Percentiles rank a stretch among this genome's conserved stretches.
These are phyloP conservation scores for Etheostoma nigrum DNA, from an alignment of 2,797 vertebrate species.

Conservation along the genomic window DNA sequence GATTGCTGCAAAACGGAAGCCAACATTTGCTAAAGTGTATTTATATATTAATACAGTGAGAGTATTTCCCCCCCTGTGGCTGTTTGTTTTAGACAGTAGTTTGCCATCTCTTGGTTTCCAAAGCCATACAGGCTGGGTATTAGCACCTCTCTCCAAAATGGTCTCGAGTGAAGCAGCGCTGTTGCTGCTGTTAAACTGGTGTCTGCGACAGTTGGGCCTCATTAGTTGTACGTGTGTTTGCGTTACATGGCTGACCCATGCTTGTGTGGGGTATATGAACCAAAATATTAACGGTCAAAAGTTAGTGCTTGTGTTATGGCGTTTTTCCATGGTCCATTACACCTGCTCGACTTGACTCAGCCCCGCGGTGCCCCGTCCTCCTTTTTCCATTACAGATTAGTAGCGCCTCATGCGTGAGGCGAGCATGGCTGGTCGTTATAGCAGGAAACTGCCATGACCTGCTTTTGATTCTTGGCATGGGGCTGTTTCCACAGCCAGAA, in stretches of 20 bases:
- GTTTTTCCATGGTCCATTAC: no score
- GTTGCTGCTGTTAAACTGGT: slow-evolving; percentile 23
- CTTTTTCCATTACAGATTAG: no score
- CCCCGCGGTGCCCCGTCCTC: no score
- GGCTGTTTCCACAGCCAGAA: no score
- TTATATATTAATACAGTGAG: slow-evolving; percentile 1
- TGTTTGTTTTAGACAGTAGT: slow-evolving; percentile 30
- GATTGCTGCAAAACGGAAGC: slow-evolving; percentile 8
- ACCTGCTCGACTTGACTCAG: no score
- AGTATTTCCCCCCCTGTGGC: slow-evolving; percentile 4
- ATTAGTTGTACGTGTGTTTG: slow-evolving; percentile 50
- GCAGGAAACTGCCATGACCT: no score
- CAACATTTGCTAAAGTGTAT: slow-evolving; percentile 21
- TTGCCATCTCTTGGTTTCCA: slow-evolving; percentile 22
- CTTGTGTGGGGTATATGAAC: slow-evolving; percentile 15
- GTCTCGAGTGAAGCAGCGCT: slow-evolving; percentile 30
- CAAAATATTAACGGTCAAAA: slow-evolving; percentile 9
- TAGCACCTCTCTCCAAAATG: slow-evolving; percentile 38
- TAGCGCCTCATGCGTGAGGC: no score
- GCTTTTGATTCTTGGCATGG: no score
- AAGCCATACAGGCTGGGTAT: neutral
- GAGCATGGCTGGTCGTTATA: no score
- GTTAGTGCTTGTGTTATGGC: slow-evolving; percentile 3
- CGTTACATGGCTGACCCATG: neutral
- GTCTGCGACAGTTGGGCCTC: slow-evolving; percentile 49